These are phyloP conservation scores for Microtus richardsoni DNA, from an alignment of 2,113 vertebrate species.

Conservation along the genomic window DNA sequence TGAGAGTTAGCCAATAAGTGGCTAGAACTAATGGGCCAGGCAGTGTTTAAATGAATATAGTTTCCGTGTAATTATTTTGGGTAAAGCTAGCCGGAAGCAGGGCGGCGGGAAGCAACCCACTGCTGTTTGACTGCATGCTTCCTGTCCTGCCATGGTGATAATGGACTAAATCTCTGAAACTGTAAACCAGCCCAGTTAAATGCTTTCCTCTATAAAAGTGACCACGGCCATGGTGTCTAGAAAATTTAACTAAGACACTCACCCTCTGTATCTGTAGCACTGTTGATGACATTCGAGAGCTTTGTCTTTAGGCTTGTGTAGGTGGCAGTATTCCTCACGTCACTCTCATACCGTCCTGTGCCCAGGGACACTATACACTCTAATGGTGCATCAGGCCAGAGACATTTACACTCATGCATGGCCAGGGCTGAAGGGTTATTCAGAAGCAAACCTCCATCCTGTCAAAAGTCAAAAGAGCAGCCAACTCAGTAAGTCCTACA, in stretches of 20 bases:
- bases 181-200: neutral
- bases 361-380: slow-evolving; percentile 96
- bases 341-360: slow-evolving; percentile 92
- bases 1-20: too few relatives aligned
- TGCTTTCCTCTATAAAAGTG: neutral
- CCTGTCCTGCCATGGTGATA: neutral
- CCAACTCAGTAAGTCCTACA: neutral
- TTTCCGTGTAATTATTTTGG: too few relatives aligned
- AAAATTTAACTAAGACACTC: neutral
- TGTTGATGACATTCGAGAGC: slow-evolving; percentile 95
- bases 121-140: neutral
- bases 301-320: slow-evolving; percentile 96
- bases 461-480: slow-evolving; percentile 66
- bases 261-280: slow-evolving; percentile 96
- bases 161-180: neutral
- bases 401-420: slow-evolving; percentile 94
- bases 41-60: too few relatives aligned
- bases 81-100: too few relatives aligned
- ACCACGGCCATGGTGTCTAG: neutral
- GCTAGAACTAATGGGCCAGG: too few relatives aligned
- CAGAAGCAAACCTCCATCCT: slow-evolving; percentile 97
- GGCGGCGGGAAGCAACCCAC: too few relatives aligned
- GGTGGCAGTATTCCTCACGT: slow-evolving; percentile 86
- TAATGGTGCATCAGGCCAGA: slow-evolving; percentile 94
- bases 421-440: slow-evolving; percentile 97